Evolutionary conservation across 2,797 vertebrate genomes (phyloP).

Genomic region (Crypturellus tataupa): DNA sequence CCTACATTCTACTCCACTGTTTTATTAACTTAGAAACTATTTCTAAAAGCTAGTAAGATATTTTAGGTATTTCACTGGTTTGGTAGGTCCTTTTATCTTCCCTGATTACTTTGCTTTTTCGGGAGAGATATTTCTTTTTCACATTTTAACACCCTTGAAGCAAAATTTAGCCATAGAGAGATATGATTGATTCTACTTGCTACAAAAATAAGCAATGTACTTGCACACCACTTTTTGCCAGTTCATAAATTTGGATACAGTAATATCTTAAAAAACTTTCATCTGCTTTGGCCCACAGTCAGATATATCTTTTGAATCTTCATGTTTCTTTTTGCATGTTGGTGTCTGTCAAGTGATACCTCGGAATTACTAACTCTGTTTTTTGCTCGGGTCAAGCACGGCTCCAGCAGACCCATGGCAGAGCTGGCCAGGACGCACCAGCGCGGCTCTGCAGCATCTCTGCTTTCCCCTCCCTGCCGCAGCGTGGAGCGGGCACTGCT

Average conservation of each 20-base stretch:
- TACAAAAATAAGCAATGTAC: background rate
- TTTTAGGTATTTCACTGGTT: background rate
- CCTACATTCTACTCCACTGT: background rate
- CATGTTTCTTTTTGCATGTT: background rate
- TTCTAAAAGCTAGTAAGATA: background rate
- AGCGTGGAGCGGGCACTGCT: accelerated
- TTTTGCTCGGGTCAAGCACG: constrained; percentile 43
- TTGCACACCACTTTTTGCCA: background rate
- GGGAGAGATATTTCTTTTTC: background rate
- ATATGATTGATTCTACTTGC: background rate
- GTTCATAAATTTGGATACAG: background rate
- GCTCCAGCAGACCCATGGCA: constrained; percentile 26
- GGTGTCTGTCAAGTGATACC: background rate
- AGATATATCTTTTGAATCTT: background rate
- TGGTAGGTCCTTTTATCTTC: background rate
- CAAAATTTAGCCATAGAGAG: background rate
- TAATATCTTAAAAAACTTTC: background rate
- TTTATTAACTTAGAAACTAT: background rate
- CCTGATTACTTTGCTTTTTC: background rate
- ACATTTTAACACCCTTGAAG: background rate
- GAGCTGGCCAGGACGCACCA: constrained; percentile 50
- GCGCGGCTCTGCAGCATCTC: constrained; percentile 50
- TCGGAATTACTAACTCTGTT: background rate
- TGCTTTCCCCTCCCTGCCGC: background rate
- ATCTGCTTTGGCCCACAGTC: background rate